phyloP scores from a whole-genome alignment of 2,113 vertebrate species.

The Hiodon alosoides region DNA sequence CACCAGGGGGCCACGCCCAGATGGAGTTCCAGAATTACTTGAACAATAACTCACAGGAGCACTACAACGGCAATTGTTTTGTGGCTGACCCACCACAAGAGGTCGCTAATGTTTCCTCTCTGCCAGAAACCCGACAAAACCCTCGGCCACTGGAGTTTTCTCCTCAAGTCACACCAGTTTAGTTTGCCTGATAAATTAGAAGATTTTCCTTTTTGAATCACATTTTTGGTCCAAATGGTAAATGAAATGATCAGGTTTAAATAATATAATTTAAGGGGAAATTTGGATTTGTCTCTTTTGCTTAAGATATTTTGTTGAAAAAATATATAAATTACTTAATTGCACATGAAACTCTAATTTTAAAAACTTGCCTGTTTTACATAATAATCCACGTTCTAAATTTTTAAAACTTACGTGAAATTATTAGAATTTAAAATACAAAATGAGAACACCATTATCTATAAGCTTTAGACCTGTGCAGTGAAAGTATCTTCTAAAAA shows the following conservation, averaged over 20 bases:
- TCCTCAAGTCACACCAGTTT: constrained; percentile 72
- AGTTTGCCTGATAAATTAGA: constrained; percentile 45
- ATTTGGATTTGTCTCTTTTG: constrained; percentile 53
- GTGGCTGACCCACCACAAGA: constrained; percentile 72
- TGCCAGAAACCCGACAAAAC: constrained; percentile 81
- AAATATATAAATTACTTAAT: constrained; percentile 46
- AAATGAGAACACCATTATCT: constrained; percentile 45
- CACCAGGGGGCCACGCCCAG: constrained; percentile 66
- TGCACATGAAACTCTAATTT: constrained; percentile 61
- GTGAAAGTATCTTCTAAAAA: constrained; percentile 75
- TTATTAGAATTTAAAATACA: constrained; percentile 44
- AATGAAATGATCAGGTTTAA: constrained; percentile 24
- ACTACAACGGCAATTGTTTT: constrained; percentile 68
- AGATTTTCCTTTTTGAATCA: constrained; percentile 22
- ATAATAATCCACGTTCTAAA: constrained; percentile 34
- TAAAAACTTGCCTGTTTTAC: constrained; percentile 19
- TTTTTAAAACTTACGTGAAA: constrained; percentile 46
- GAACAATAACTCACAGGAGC: constrained; percentile 80
- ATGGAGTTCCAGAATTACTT: constrained; percentile 87
- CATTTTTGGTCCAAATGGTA: not conserved
- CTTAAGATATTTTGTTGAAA: constrained; percentile 39
- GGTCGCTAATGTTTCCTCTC: constrained; percentile 71
- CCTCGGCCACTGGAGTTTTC: constrained; percentile 84
- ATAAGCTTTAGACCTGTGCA: constrained; percentile 80
- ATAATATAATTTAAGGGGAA: constrained; percentile 38